Percentiles rank a stretch among this genome's conserved stretches.
Evolutionary conservation across 1,140 invertebrate species (phyloP).

Genomic region (Pachypeltis micranthus): DNA sequence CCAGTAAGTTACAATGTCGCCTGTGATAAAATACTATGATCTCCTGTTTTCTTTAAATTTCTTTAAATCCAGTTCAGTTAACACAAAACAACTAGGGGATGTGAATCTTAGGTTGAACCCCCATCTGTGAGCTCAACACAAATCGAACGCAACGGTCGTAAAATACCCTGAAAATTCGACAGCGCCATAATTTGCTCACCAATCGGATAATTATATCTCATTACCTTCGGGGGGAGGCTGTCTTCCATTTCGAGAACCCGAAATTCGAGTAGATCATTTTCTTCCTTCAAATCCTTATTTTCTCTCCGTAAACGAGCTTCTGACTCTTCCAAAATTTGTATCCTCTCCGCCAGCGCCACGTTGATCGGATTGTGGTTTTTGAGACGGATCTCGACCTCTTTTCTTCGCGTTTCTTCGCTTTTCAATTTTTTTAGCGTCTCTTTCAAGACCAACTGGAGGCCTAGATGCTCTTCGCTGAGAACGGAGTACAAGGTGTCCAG

Average conservation of each 20-base stretch:
- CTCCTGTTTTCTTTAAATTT: too few relatives aligned
- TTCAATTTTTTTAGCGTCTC: conserved; percentile 18
- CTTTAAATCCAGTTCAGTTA: too few relatives aligned
- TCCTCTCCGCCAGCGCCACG: conserved; percentile 23
- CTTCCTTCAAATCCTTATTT: conserved; percentile 34
- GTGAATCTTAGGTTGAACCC: too few relatives aligned
- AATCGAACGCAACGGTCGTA: too few relatives aligned
- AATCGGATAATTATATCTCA: too few relatives aligned
- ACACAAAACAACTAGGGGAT: too few relatives aligned
- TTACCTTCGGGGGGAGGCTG: conserved; percentile 21
- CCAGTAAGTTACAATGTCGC: too few relatives aligned
- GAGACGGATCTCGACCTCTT: conserved; percentile 11
- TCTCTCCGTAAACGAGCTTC: conserved; percentile 32
- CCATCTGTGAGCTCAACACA: too few relatives aligned
- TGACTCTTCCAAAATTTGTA: conserved; percentile 26
- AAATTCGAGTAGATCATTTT: conserved; percentile 38
- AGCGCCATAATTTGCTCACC: too few relatives aligned
- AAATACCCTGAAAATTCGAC: too few relatives aligned
- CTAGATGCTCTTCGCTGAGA: conserved; percentile 26
- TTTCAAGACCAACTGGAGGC: conserved; percentile 22
- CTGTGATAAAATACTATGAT: too few relatives aligned
- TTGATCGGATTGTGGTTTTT: conserved; percentile 23
- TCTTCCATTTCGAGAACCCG: conserved; percentile 36
- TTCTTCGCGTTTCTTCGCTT: conserved; percentile 21
- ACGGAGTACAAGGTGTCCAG: conserved; percentile 27